Conservation (phyloP, 1,140 invertebrate genomes). For the Dinoponera quadriceps region DNA sequence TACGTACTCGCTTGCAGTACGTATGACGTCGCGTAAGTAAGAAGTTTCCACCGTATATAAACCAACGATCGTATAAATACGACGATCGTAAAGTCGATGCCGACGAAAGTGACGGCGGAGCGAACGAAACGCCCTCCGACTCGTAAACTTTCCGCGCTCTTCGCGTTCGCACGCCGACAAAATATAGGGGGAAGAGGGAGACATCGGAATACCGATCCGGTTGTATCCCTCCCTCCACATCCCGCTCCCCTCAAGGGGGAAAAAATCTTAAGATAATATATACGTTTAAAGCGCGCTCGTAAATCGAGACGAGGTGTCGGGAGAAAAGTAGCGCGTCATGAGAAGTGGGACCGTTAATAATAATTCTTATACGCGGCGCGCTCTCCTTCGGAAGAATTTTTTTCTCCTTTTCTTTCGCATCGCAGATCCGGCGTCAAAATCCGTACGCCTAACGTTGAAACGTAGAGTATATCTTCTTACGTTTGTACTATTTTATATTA, state of each 20-base stretch:
- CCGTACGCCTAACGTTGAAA: too few species aligned
- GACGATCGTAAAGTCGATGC: slow-evolving; percentile 67
- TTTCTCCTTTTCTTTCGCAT: too few species aligned
- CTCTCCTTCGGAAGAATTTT: too few species aligned
- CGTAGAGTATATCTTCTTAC: too few species aligned
- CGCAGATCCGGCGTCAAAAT: too few species aligned
- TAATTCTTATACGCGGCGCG: too few species aligned
- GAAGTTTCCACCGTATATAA: slow-evolving; percentile 67
- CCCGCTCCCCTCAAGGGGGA: neutral
- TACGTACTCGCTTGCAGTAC: slow-evolving; percentile 16
- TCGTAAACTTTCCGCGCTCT: slow-evolving; percentile 63
- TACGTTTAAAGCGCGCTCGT: slow-evolving; percentile 7
- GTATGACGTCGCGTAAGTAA: slow-evolving; percentile 52
- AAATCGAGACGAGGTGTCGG: neutral
- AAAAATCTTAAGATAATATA: neutral
- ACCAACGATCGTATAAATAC: slow-evolving; percentile 72
- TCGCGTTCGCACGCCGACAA: slow-evolving; percentile 40
- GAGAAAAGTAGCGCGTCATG: too few species aligned
- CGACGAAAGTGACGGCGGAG: slow-evolving; percentile 66
- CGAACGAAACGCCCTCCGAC: slow-evolving; percentile 35
- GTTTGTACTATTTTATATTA: too few species aligned
- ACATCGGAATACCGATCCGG: slow-evolving; percentile 25
- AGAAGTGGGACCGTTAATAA: too few species aligned
- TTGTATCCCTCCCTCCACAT: neutral
- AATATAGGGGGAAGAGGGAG: slow-evolving; percentile 10